Conservation (phyloP, 1,140 invertebrate species). For the Dinothrombium tinctorium region DNA sequence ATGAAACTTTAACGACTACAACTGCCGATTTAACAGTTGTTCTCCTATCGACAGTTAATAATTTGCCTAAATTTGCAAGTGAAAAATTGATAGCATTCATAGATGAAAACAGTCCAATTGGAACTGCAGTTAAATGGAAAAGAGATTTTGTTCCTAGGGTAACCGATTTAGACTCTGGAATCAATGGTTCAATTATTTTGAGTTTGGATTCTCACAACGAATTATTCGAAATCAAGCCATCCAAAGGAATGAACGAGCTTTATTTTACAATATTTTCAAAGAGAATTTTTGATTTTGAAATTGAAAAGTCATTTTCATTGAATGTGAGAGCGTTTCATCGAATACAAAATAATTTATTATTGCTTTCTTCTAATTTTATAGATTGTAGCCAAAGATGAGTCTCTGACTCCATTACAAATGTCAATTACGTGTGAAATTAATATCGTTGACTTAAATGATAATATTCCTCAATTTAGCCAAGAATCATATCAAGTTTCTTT, state of each 20-base stretch:
- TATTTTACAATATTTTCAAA: slow-evolving; percentile 57
- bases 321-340: neutral
- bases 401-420: slow-evolving; percentile 30
- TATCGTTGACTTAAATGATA: slow-evolving; percentile 69
- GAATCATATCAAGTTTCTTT: slow-evolving; percentile 42
- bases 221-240: slow-evolving; percentile 63
- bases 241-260: slow-evolving; percentile 51
- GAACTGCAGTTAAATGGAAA: slow-evolving; percentile 12
- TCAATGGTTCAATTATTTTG: slow-evolving; percentile 57
- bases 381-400: slow-evolving; percentile 45
- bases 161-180: slow-evolving; percentile 25
- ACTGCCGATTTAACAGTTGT: slow-evolving; percentile 17
- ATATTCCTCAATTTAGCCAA: slow-evolving; percentile 50
- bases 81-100: slow-evolving; percentile 42
- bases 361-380: slow-evolving; percentile 17
- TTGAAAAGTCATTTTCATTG: neutral
- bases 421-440: slow-evolving; percentile 47
- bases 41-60: slow-evolving; percentile 16
- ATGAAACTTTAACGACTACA: slow-evolving; percentile 19
- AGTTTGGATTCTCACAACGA: slow-evolving; percentile 51
- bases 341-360: neutral
- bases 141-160: slow-evolving; percentile 6
- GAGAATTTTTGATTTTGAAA: slow-evolving; percentile 22
- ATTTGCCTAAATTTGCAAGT: slow-evolving; percentile 16
- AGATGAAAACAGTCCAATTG: slow-evolving; percentile 51